These are phyloP conservation scores for Callopanchax toddi DNA, from an alignment of 2,113 vertebrate genomes.

Conservation along the genomic window DNA sequence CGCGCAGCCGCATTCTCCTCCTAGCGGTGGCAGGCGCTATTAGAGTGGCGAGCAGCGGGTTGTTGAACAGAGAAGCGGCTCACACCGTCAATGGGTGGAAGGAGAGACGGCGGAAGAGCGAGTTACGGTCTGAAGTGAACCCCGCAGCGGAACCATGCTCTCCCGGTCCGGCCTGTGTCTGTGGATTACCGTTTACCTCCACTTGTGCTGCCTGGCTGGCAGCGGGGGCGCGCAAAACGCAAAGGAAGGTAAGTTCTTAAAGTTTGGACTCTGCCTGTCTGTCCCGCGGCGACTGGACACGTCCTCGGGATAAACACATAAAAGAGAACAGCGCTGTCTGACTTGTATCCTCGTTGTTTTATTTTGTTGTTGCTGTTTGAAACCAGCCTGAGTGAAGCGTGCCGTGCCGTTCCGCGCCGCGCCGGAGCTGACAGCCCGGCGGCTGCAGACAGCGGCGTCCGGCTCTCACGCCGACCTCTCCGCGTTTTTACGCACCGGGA, in stretches of 20 bases:
- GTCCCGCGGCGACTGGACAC: slow-evolving; percentile 27
- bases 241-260: slow-evolving; percentile 93
- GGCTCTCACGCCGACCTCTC: slow-evolving; percentile 27
- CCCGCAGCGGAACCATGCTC: slow-evolving; percentile 86
- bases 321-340: not conserved
- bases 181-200: slow-evolving; percentile 92
- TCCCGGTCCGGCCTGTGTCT: slow-evolving; percentile 81
- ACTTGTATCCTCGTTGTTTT: rapidly evolving
- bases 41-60: slow-evolving; percentile 83
- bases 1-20: slow-evolving; percentile 39
- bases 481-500: slow-evolving; percentile 49
- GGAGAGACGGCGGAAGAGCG: slow-evolving; percentile 68
- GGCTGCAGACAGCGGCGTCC: not conserved
- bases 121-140: slow-evolving; percentile 62
- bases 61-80: slow-evolving; percentile 84
- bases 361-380: not conserved
- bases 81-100: slow-evolving; percentile 78
- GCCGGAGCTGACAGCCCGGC: slow-evolving; percentile 26
- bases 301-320: slow-evolving; percentile 11
- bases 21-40: slow-evolving; percentile 83
- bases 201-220: slow-evolving; percentile 84
- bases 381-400: not conserved
- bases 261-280: slow-evolving; percentile 65
- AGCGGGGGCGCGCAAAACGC: slow-evolving; percentile 90
- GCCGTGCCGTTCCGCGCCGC: no score